Evolutionary conservation across 2,888 invertebrate genomes (phyloP), one percentile per base, ranked within the genome.

Genomic region (Heliconius charithonia): DNA sequence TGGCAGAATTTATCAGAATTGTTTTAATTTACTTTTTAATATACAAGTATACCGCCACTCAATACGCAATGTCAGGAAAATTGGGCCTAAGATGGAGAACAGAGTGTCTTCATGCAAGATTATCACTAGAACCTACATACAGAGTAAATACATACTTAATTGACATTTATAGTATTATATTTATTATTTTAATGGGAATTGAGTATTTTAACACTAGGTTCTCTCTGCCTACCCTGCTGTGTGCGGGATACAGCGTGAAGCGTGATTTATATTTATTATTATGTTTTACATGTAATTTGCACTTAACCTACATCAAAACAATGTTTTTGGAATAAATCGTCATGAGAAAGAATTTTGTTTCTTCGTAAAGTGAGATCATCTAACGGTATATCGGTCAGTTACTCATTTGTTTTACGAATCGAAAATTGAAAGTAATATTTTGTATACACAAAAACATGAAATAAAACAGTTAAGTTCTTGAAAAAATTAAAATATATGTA

Each of bases 361-460:
- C n/a, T 25, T 37, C 25, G 16, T 56, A n/a, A 59, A 9, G 32
- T 72, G 72, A 59, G 72, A 37, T 59, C 72, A 72, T 72, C 13
- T 72, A 72, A 72, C 72, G 72, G 72, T 72, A 37, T 13, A 32
- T 13, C 37, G 32, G 37, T 59, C 72, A 59, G 59, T 19, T 12
- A 72, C 32, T 71, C 45, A 51, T 32, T 32, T 32, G 9, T 32
- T 12, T 32, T 37, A 59, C 59, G 56, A 32, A 72, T 37, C 16
- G 12, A 56, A 59, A 59, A 59, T 72, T 56, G 56, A 72, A 72
- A 32, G 29, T 59, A n/a, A 59, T 32, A 32, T 32, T 72, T 59
- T 56, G 71, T 72, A 56, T 59, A 56, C 27, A 32, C 6, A 69
- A 25, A 72, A 69, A 16, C 10, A 37, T 25, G 9, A 16, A 16